phyloP scores from a whole-genome alignment of 1,140 invertebrate species.

The Atta colombica region DNA sequence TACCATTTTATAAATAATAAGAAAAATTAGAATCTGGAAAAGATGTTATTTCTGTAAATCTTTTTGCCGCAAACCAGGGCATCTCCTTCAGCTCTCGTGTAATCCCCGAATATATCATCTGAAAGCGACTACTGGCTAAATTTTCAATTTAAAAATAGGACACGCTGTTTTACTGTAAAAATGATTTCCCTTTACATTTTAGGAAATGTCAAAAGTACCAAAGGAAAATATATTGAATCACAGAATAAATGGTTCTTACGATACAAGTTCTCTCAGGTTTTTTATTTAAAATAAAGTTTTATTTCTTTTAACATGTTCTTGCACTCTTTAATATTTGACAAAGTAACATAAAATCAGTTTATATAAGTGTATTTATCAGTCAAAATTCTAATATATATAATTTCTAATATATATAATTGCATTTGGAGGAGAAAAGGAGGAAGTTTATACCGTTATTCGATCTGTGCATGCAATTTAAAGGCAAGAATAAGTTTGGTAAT shows the following conservation, averaged over 20 bases:
- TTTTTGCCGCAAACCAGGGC: not conserved
- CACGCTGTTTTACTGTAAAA: not conserved
- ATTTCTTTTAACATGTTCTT: not conserved
- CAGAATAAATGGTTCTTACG: not conserved
- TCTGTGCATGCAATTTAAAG: constrained; percentile 33
- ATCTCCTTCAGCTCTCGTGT: not conserved
- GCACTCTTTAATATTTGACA: not conserved
- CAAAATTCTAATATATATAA: not conserved
- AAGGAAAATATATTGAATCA: not conserved
- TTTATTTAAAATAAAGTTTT: not conserved
- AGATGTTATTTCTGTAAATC: not conserved
- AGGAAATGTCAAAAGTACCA: not conserved
- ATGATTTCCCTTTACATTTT: constrained; percentile 25
- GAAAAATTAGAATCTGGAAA: not conserved
- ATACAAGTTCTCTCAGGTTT: not conserved
- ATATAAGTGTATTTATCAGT: not conserved
- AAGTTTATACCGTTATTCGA: constrained; percentile 1
- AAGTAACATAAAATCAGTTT: not conserved
- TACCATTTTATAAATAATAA: not conserved
- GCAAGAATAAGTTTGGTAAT: constrained; percentile 45
- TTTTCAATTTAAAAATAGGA: constrained; percentile 18
- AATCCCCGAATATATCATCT: constrained; percentile 39
- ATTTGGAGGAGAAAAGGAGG: not conserved
- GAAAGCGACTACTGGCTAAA: constrained; percentile 28
- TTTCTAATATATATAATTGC: not conserved